phyloP scores from a whole-genome alignment of 1,140 invertebrate species.

The Drosophila gunungcola region DNA sequence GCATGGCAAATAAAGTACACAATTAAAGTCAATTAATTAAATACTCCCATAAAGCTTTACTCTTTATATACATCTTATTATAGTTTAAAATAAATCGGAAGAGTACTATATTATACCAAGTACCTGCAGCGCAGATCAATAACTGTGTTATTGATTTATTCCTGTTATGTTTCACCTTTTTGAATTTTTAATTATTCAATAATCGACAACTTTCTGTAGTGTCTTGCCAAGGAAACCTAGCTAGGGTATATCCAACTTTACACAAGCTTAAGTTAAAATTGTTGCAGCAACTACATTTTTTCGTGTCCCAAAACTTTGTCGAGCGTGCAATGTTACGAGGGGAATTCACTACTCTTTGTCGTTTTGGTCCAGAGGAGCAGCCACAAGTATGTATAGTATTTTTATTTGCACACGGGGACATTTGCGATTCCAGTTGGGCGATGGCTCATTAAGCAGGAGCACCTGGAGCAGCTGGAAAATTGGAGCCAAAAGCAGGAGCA shows the following conservation, averaged over 20 bases:
- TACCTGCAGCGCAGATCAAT: no score
- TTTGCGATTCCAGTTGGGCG: slow-evolving; percentile 65
- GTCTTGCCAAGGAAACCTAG: neutral
- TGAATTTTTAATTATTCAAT: neutral
- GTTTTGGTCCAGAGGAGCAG: slow-evolving; percentile 23
- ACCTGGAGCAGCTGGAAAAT: neutral
- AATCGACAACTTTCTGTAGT: neutral
- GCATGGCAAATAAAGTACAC: no score
- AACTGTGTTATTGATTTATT: no score
- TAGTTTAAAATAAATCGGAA: no score
- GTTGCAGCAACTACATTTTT: slow-evolving; percentile 12
- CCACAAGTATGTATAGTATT: slow-evolving; percentile 58
- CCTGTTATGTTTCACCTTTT: no score
- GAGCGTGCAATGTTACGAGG: slow-evolving; percentile 63
- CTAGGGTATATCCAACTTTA: neutral
- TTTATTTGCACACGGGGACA: slow-evolving; percentile 73
- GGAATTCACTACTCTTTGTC: slow-evolving; percentile 9
- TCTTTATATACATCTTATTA: no score
- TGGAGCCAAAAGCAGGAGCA: neutral
- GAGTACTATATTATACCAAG: no score
- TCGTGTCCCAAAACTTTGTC: slow-evolving; percentile 53
- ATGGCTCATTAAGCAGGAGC: slow-evolving; percentile 64
- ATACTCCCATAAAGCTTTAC: no score
- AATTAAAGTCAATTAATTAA: no score
- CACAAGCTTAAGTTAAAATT: slow-evolving; percentile 1